These are phyloP conservation scores for Callipepla squamata DNA, from an alignment of 2,113 vertebrate species.

Conservation along the genomic window DNA sequence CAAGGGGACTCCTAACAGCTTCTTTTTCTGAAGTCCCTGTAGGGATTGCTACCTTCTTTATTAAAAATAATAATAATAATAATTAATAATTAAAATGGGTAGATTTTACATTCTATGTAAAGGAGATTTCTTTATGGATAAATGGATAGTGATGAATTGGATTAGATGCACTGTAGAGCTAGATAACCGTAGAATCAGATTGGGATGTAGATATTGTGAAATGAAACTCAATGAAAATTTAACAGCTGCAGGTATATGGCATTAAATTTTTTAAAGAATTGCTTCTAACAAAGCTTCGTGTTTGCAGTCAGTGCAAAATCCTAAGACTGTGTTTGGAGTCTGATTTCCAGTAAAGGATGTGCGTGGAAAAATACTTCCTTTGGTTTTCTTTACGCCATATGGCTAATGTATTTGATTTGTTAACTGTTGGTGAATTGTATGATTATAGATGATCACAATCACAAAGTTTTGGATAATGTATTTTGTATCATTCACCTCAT, in stretches of 20 bases:
- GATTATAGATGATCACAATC: background rate
- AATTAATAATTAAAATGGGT: background rate
- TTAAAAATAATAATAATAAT: accelerated
- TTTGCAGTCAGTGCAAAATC: background rate
- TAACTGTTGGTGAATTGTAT: background rate
- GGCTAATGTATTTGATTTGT: background rate
- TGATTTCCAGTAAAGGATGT: background rate
- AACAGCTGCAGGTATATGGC: background rate
- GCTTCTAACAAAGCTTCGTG: background rate
- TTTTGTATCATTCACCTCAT: background rate
- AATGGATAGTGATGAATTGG: background rate
- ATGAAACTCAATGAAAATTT: background rate
- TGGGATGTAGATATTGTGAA: background rate
- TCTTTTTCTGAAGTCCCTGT: background rate
- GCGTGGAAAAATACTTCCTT: background rate
- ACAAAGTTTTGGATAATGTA: background rate
- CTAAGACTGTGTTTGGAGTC: background rate
- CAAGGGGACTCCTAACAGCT: background rate
- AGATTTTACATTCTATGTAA: background rate
- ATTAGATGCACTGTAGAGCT: background rate
- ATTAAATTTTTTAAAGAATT: background rate
- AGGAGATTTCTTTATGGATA: background rate
- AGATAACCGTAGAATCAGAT: background rate
- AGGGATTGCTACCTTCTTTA: background rate
- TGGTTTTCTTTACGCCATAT: background rate